These are phyloP conservation scores for Brachynemurus nebulosus DNA, from an alignment of 2,888 invertebrate species.

Conservation along the genomic window DNA sequence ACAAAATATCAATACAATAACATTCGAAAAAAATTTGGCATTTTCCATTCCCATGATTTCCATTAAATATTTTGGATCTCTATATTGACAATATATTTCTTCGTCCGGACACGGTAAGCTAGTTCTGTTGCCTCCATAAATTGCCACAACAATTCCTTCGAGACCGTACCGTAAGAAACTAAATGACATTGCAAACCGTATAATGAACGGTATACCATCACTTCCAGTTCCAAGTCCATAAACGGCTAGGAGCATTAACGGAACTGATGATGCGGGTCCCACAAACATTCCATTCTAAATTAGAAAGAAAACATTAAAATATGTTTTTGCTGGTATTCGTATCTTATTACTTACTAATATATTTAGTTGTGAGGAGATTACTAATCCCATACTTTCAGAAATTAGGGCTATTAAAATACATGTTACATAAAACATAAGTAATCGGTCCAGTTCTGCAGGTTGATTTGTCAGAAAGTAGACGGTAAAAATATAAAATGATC, in stretches of 20 bases:
- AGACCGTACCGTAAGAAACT: conserved; percentile 73
- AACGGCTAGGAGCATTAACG: conserved; percentile 74
- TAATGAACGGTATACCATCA: conserved; percentile 49
- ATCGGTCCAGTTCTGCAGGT: conserved; percentile 54
- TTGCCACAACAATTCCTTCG: conserved; percentile 65
- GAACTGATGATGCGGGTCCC: conserved; percentile 76
- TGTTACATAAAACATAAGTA: conserved; percentile 51
- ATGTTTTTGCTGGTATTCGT: too few relatives aligned
- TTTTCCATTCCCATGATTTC: conserved; percentile 60
- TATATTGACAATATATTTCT: conserved; percentile 62
- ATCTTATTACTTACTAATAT: conserved; percentile 50
- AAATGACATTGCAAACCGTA: conserved; percentile 64
- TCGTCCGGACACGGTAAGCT: conserved; percentile 59
- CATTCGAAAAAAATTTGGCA: conserved; percentile 51
- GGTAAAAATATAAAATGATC: conserved; percentile 50
- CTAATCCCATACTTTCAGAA: conserved; percentile 64
- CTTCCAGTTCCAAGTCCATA: conserved; percentile 75
- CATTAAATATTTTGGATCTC: conserved; percentile 58
- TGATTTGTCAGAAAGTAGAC: conserved; percentile 64
- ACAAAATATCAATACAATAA: conserved; percentile 45
- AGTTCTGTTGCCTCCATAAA: conserved; percentile 63
- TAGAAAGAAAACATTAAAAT: too few relatives aligned
- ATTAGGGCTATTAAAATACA: conserved; percentile 59
- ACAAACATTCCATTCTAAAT: conserved; percentile 83
- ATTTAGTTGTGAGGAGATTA: conserved; percentile 59